These are phyloP conservation scores for Heliopora coerulea DNA, from an alignment of 92 coral and sea anemone species.

Conservation along the genomic window DNA sequence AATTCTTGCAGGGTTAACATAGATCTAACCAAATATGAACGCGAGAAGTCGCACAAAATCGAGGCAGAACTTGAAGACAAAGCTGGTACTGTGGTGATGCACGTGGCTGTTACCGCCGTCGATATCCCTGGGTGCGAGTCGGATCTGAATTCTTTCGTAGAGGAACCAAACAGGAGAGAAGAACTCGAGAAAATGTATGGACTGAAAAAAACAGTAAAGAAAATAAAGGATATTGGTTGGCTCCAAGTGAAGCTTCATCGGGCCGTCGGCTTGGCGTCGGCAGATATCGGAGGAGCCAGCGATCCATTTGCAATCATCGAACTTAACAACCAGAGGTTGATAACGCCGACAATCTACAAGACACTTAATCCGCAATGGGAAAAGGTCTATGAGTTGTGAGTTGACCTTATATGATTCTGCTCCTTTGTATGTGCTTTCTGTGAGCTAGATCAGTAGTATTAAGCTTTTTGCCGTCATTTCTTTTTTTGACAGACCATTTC, in stretches of 20 bases:
- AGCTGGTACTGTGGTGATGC: conserved; percentile 85
- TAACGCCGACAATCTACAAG: conserved; percentile 87
- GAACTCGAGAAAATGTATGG: conserved; percentile 61
- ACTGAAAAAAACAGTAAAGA: conserved; percentile 82
- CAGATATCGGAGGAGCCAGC: conserved; percentile 93
- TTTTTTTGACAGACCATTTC: no score
- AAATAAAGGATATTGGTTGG: conserved; percentile 97
- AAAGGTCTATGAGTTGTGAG: conserved; percentile 94
- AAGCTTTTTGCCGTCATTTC: no score
- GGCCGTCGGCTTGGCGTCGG: conserved; percentile 96
- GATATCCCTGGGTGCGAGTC: conserved; percentile 89
- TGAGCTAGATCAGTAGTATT: no score
- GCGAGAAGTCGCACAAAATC: conserved; percentile 92
- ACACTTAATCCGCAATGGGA: conserved; percentile 97
- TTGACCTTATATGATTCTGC: background rate
- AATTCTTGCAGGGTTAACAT: conserved; percentile 71
- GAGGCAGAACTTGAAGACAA: conserved; percentile 95
- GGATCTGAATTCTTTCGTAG: conserved; percentile 71
- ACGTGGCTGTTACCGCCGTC: conserved; percentile 81
- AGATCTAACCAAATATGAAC: conserved; percentile 76
- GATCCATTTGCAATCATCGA: conserved; percentile 94
- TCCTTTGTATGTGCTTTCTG: no score
- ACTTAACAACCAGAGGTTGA: conserved; percentile 81
- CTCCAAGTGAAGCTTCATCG: conserved; percentile 92
- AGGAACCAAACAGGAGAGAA: conserved; percentile 70